Conservation (phyloP, 2,113 vertebrate genomes). For the Pangasianodon hypophthalmus region DNA sequence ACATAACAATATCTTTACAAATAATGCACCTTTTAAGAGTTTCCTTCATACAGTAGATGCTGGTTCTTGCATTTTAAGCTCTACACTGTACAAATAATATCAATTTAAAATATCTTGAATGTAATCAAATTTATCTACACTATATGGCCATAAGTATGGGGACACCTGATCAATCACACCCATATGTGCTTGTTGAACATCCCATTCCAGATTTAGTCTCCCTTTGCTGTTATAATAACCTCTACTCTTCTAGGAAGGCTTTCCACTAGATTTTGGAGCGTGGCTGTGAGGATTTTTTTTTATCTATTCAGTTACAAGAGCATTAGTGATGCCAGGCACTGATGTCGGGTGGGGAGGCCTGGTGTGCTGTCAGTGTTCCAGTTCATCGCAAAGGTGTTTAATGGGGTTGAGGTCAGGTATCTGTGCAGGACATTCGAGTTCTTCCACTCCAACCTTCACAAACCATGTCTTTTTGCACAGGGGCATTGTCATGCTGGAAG, state of each 20-base stretch:
- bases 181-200: neutral
- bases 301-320: neutral
- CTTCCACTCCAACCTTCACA: no score
- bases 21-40: neutral
- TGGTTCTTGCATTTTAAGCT: neutral
- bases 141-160: neutral
- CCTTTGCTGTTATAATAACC: neutral
- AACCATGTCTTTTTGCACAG: no score
- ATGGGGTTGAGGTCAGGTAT: neutral
- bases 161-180: neutral
- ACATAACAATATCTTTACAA: neutral
- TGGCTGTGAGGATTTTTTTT: neutral
- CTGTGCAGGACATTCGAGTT: no score
- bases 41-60: neutral
- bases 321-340: neutral
- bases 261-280: neutral
- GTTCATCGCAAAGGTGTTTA: neutral
- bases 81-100: neutral
- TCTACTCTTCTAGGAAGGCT: neutral
- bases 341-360: neutral
- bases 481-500: no score
- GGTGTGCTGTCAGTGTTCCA: neutral
- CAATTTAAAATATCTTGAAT: neutral
- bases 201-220: neutral
- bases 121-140: neutral